Evolutionary conservation across 1,140 invertebrate genomes (phyloP).

Genomic region (Scaptomyza graminum): DNA sequence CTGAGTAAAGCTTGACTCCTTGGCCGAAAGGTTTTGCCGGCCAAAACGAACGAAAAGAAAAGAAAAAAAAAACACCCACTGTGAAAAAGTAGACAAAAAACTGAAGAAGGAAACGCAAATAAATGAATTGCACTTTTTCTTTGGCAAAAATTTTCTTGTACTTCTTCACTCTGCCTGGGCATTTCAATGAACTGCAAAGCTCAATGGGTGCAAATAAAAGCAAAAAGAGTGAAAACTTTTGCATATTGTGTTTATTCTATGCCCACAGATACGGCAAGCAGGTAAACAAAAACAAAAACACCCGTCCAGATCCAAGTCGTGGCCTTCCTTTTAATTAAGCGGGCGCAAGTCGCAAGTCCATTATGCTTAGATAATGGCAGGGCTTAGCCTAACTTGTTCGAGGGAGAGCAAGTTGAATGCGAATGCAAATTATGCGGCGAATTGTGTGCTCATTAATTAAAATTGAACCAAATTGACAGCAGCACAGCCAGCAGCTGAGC

Average conservation of each 20-base stretch:
- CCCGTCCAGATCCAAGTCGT: conserved; percentile 17
- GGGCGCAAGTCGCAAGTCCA: conserved; percentile 65
- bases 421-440: conserved; percentile 75
- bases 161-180: conserved; percentile 37
- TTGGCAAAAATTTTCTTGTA: conserved; percentile 67
- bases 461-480: conserved; percentile 71
- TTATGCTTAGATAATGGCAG: conserved; percentile 77
- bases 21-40: conserved; percentile 55
- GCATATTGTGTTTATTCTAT: conserved; percentile 79
- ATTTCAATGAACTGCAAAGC: conserved; percentile 71
- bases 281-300: conserved; percentile 39
- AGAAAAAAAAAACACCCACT: background rate
- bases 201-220: conserved; percentile 56
- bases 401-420: conserved; percentile 7
- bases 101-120: conserved; percentile 79
- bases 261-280: conserved; percentile 45
- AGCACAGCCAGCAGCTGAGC: conserved; percentile 4
- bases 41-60: conserved; percentile 46
- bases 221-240: conserved; percentile 57
- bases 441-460: conserved; percentile 82
- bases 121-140: conserved; percentile 82
- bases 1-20: conserved; percentile 46
- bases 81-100: conserved; percentile 19
- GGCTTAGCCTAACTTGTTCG: background rate
- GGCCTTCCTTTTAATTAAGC: conserved; percentile 72